Percentiles rank a stretch among this genome's conserved stretches.
Evolutionary conservation across 2,113 vertebrate species (phyloP).

Genomic region (Sinocyclocheilus rhinocerous): DNA sequence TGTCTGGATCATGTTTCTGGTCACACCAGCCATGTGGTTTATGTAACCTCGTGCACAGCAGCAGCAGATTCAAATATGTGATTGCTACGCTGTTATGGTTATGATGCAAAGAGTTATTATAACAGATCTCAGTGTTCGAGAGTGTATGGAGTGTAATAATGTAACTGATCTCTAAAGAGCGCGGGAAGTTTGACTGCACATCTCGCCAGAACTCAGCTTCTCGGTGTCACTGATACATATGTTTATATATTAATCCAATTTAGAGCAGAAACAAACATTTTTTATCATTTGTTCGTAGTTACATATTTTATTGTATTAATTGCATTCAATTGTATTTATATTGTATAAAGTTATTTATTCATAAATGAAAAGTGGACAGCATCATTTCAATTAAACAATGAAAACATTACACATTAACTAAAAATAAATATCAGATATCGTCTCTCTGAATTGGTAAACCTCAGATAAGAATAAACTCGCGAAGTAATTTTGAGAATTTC

Average conservation of each 20-base stretch:
- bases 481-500: background rate
- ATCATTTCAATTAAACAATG: background rate
- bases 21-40: conserved; percentile 71
- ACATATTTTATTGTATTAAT: background rate
- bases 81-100: conserved; percentile 37
- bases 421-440: background rate
- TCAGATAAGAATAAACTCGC: background rate
- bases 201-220: background rate
- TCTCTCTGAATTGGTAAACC: background rate
- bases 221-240: background rate
- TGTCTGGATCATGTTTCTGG: conserved; percentile 76
- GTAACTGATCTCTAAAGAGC: background rate
- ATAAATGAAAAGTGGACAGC: background rate
- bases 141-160: background rate
- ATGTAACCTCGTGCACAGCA: conserved; percentile 62
- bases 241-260: background rate
- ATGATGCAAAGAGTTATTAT: conserved; percentile 30
- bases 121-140: background rate
- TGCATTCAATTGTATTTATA: background rate
- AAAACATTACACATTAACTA: background rate
- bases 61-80: conserved; percentile 50
- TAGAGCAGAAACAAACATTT: background rate
- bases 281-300: background rate
- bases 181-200: background rate
- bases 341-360: background rate